These are phyloP conservation scores for Matsumyia berberina DNA, from an alignment of 2,888 invertebrate species.

Conservation along the genomic window DNA sequence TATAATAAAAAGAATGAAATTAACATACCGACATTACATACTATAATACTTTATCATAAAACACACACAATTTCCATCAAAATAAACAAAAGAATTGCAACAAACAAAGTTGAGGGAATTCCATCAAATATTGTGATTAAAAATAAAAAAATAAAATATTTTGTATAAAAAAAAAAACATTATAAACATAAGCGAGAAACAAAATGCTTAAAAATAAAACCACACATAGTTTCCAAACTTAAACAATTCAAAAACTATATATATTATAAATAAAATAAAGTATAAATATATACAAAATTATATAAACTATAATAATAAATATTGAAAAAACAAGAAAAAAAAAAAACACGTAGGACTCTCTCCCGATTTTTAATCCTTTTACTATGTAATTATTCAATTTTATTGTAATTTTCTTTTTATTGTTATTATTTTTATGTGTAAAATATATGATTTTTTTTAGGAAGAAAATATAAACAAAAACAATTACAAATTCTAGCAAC, in stretches of 20 bases:
- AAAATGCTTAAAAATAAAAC: slow-evolving; percentile 55
- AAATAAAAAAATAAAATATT: slow-evolving; percentile 62
- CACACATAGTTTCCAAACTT: slow-evolving; percentile 72
- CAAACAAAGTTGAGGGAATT: slow-evolving; percentile 69
- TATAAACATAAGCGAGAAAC: slow-evolving; percentile 59
- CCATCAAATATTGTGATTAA: slow-evolving; percentile 76
- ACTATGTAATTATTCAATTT: slow-evolving; percentile 73
- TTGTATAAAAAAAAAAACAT: slow-evolving; percentile 65
- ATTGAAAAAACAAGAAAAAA: slow-evolving; percentile 36
- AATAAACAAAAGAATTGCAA: slow-evolving; percentile 39
- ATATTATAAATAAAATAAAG: slow-evolving; percentile 53
- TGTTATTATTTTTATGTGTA: slow-evolving; percentile 68
- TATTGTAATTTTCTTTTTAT: slow-evolving; percentile 40
- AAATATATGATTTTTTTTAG: slow-evolving; percentile 66
- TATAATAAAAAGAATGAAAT: slow-evolving; percentile 43
- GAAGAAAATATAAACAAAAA: slow-evolving; percentile 15
- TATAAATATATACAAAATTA: slow-evolving; percentile 41
- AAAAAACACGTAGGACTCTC: slow-evolving; percentile 52
- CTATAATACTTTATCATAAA: slow-evolving; percentile 61
- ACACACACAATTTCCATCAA: slow-evolving; percentile 67
- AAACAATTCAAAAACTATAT: slow-evolving; percentile 62
- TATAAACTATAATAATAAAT: slow-evolving; percentile 29
- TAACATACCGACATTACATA: slow-evolving; percentile 65
- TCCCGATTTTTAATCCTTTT: slow-evolving; percentile 61
- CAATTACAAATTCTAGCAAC: slow-evolving; percentile 59